phyloP scores from a whole-genome alignment of 2,113 vertebrate species.

The Rattus norvegicus region DNA sequence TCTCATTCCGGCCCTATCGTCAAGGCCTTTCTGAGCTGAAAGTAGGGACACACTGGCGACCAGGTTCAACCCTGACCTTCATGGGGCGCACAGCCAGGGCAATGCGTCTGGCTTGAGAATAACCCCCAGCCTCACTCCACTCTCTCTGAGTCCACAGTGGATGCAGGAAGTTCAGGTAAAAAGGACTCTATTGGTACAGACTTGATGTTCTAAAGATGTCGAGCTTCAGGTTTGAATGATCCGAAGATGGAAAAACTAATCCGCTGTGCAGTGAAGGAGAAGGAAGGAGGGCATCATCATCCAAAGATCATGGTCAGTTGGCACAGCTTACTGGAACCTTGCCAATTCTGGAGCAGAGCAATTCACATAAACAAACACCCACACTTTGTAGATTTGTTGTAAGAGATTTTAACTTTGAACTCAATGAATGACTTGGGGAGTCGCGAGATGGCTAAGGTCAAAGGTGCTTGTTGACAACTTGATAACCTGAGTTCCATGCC shows the following conservation, averaged over 20 bases:
- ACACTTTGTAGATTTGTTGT: background rate
- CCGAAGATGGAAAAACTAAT: background rate
- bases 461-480: background rate
- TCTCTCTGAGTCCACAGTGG: background rate
- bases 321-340: background rate
- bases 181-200: background rate
- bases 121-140: background rate
- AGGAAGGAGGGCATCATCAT: rapidly evolving
- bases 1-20: too few species aligned
- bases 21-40: background rate
- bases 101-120: background rate
- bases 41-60: background rate
- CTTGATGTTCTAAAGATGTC: background rate
- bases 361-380: background rate
- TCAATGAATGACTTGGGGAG: background rate
- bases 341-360: background rate
- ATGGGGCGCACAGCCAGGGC: background rate
- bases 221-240: background rate
- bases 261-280: background rate
- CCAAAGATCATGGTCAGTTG: background rate
- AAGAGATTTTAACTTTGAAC: background rate
- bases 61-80: background rate
- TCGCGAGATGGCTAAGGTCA: background rate
- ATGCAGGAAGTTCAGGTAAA: background rate
- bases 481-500: background rate